Evolutionary conservation across 2,113 vertebrate species (phyloP).

Genomic region (Trematocara zebra): DNA sequence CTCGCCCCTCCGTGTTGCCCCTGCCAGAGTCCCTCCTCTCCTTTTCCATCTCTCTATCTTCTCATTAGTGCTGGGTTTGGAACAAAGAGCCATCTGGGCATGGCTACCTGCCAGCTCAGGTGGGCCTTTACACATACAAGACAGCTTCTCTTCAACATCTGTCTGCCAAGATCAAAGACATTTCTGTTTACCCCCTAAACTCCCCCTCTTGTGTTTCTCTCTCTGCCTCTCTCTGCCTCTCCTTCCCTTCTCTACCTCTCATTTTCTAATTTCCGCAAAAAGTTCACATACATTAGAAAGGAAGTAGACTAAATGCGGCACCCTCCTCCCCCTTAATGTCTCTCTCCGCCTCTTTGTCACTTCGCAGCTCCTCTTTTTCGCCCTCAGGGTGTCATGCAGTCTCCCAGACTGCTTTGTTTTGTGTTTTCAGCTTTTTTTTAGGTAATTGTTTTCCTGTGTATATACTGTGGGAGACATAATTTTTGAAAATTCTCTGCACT

Average conservation of each 20-base stretch:
- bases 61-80: constrained; percentile 77
- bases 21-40: constrained; percentile 40
- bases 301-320: constrained; percentile 1
- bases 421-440: constrained; percentile 24
- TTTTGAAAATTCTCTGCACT: neutral
- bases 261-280: constrained; percentile 3
- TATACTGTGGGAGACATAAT: constrained; percentile 30
- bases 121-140: constrained; percentile 70
- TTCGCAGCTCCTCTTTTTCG: constrained; percentile 9
- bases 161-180: constrained; percentile 61
- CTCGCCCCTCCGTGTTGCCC: constrained; percentile 1
- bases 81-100: constrained; percentile 68
- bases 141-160: constrained; percentile 60
- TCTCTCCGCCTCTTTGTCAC: constrained; percentile 49
- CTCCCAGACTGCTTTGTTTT: constrained; percentile 34
- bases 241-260: neutral
- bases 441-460: constrained; percentile 34
- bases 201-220: neutral
- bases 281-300: constrained; percentile 26
- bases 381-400: constrained; percentile 22
- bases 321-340: constrained; percentile 35
- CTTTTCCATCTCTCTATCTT: constrained; percentile 69
- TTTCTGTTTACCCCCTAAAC: constrained; percentile 45
- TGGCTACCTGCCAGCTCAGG: constrained; percentile 72
- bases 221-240: neutral